phyloP scores from a whole-genome alignment of 64 coral and sea anemone species.

The Porites australiensis region DNA sequence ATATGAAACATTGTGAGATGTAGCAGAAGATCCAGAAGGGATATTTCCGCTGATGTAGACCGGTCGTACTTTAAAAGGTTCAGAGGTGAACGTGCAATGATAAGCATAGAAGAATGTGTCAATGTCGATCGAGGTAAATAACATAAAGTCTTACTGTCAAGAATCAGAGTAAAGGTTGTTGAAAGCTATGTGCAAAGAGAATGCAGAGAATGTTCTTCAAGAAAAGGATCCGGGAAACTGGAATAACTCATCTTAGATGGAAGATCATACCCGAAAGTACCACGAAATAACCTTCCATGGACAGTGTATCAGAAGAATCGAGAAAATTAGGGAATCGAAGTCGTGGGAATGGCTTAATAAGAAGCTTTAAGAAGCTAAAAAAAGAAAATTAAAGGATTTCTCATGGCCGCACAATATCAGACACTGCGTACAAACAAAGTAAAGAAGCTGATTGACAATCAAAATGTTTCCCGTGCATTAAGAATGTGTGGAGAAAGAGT shows the following conservation, averaged over 20 bases:
- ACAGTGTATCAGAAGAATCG: neutral
- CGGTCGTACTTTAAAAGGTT: neutral
- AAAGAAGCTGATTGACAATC: slow-evolving; percentile 4
- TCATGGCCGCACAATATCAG: slow-evolving; percentile 23
- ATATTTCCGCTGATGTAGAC: no score
- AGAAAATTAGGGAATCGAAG: neutral
- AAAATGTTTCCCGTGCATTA: neutral
- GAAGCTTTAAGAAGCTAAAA: neutral
- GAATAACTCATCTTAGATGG: neutral
- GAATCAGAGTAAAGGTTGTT: neutral
- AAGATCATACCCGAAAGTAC: neutral
- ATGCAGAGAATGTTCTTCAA: no score
- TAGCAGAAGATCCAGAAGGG: no score
- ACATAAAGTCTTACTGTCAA: neutral
- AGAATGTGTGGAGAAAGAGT: slow-evolving; percentile 10
- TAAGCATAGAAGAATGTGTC: neutral
- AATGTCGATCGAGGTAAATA: neutral
- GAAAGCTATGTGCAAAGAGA: neutral
- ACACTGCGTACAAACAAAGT: no score
- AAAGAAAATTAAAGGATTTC: neutral
- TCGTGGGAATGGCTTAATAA: neutral
- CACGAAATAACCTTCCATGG: neutral
- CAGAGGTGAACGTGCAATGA: neutral
- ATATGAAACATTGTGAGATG: no score
- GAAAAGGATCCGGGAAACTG: slow-evolving; percentile 2